A percentile compares a stretch with the other conserved stretches of the same genome.
These are phyloP conservation scores for Resseliella maxima DNA, from an alignment of 2,888 invertebrate species.

Conservation along the genomic window DNA sequence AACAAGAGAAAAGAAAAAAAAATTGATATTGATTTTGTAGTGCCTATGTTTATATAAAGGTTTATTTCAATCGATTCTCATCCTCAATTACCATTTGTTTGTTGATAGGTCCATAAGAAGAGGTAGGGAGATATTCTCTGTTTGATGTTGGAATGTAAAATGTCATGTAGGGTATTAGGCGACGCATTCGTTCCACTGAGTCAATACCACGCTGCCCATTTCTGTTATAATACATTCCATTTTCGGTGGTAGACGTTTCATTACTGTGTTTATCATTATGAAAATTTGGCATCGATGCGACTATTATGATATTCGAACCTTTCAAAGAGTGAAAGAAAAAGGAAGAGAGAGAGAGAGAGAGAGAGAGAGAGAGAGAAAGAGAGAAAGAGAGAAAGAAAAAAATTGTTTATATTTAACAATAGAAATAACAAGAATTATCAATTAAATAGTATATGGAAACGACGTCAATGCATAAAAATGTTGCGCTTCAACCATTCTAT, in stretches of 20 bases:
- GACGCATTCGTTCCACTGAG: conserved; percentile 73
- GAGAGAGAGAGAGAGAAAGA: background rate
- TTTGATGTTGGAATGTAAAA: conserved; percentile 78
- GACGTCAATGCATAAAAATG: too few species aligned
- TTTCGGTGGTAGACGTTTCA: background rate
- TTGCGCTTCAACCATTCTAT: background rate
- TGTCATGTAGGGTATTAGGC: conserved; percentile 85
- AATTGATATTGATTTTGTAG: background rate
- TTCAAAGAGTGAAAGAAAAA: background rate
- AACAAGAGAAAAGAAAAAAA: too few species aligned
- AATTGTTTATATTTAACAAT: too few species aligned
- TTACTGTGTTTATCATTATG: background rate
- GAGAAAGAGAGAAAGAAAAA: background rate
- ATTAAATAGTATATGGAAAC: too few species aligned
- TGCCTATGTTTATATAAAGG: background rate
- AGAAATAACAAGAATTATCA: too few species aligned
- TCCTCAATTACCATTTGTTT: conserved; percentile 62
- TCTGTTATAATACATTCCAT: background rate
- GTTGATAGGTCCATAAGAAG: conserved; percentile 67
- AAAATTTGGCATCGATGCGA: conserved; percentile 25
- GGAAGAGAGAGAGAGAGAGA: background rate
- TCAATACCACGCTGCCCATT: background rate
- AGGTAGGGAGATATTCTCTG: conserved; percentile 68
- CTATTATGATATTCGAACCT: conserved; percentile 20
- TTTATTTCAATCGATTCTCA: background rate